Percentiles rank a stretch among this genome's conserved stretches.
Conservation (phyloP, 2,113 vertebrate species). For the Limanda limanda region DNA sequence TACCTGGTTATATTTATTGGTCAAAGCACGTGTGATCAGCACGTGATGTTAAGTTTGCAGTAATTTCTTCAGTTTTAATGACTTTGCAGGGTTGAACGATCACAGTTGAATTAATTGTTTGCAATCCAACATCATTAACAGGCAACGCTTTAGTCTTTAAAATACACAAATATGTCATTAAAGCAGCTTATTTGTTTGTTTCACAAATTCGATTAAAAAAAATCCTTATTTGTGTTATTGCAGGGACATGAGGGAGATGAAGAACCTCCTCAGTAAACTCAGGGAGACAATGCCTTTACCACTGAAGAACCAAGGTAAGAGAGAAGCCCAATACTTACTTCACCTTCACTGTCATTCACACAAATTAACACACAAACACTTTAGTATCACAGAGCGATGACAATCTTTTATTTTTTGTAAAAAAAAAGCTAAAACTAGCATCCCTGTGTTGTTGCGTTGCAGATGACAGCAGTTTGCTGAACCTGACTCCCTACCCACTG, state of each 20-base stretch:
- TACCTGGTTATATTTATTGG: neutral
- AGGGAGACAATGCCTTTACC: conserved; percentile 99
- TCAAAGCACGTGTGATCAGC: neutral
- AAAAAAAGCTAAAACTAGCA: no score
- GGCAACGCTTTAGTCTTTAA: neutral
- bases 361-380: neutral
- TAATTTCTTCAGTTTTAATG: neutral
- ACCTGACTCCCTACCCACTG: conserved; percentile 95
- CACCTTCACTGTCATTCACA: neutral
- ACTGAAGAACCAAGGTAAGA: conserved; percentile 96
- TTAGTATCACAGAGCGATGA: neutral
- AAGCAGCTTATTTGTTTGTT: no score
- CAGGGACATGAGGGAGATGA: conserved; percentile 99
- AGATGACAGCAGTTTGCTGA: conserved; percentile 99
- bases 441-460: conserved; percentile 60
- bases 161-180: neutral
- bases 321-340: neutral
- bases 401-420: neutral
- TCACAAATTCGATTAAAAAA: neutral
- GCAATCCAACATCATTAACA: no score
- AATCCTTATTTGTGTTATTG: conserved; percentile 18
- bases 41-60: neutral
- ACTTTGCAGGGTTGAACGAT: neutral
- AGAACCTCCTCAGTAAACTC: conserved; percentile 99
- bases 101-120: neutral